Conservation (phyloP, 2,797 vertebrate genomes). For the Gouania willdenowi region DNA sequence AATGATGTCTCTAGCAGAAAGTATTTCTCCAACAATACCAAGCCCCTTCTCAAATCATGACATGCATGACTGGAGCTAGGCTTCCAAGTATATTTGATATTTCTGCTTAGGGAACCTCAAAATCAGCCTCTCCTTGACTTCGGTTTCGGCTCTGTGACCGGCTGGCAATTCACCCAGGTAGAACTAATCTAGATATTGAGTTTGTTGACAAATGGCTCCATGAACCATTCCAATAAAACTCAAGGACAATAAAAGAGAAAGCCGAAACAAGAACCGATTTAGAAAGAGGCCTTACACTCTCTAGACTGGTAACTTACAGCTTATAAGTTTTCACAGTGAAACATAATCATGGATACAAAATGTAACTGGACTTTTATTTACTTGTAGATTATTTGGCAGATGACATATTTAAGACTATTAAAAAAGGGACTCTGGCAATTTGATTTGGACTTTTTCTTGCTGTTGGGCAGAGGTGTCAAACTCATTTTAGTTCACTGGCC, state of each 20-base stretch:
- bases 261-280: slow-evolving; percentile 13
- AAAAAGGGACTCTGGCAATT: too few relatives aligned
- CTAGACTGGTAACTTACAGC: too few relatives aligned
- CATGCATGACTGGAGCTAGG: slow-evolving; percentile 9
- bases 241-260: slow-evolving; percentile 16
- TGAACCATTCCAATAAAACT: slow-evolving; percentile 31
- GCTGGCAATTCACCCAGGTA: slow-evolving; percentile 13
- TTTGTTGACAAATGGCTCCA: slow-evolving; percentile 28
- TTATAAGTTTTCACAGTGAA: too few relatives aligned
- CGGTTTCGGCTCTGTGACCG: background rate
- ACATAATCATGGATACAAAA: too few relatives aligned
- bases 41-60: background rate
- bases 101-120: slow-evolving; percentile 14
- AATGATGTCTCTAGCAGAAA: slow-evolving; percentile 6
- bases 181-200: slow-evolving; percentile 9
- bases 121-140: slow-evolving; percentile 1
- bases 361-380: too few relatives aligned
- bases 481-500: too few relatives aligned
- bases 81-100: slow-evolving; percentile 1
- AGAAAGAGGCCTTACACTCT: background rate
- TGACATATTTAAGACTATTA: too few relatives aligned
- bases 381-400: too few relatives aligned
- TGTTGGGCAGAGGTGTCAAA: too few relatives aligned
- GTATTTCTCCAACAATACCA: slow-evolving; percentile 6
- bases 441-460: too few relatives aligned